phyloP scores from a whole-genome alignment of 2,888 invertebrate genomes.

The Drosophila quinaria region DNA sequence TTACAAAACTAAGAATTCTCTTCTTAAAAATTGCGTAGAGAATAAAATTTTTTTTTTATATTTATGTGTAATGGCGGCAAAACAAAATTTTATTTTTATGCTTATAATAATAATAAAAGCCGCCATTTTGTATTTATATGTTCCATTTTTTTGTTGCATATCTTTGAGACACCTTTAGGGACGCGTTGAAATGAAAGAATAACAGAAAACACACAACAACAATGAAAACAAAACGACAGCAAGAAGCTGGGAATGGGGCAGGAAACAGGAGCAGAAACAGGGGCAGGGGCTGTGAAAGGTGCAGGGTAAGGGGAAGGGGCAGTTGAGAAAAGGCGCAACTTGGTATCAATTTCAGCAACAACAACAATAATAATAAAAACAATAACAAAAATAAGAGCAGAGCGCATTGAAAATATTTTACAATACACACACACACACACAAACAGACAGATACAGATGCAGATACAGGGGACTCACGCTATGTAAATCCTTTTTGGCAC shows the following conservation, averaged over 20 bases:
- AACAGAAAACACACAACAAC: conserved; percentile 62
- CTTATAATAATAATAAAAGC: not conserved
- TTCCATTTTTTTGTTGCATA: conserved; percentile 22
- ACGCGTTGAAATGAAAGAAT: conserved; percentile 81
- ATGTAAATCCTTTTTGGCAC: conserved; percentile 81
- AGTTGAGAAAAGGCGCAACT: conserved; percentile 54
- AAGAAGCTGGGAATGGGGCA: conserved; percentile 5
- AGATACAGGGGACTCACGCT: conserved; percentile 10
- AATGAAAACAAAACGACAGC: conserved; percentile 39
- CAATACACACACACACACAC: conserved; percentile 39
- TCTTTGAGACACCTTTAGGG: conserved; percentile 63
- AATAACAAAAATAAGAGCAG: conserved; percentile 51
- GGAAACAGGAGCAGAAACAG: conserved; percentile 2
- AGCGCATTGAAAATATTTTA: conserved; percentile 65
- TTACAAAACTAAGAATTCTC: not conserved
- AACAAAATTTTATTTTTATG: not conserved
- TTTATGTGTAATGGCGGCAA: not conserved
- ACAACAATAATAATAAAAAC: conserved; percentile 38
- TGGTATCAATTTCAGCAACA: conserved; percentile 68
- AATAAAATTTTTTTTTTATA: not conserved
- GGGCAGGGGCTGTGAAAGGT: not conserved
- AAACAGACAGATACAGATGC: conserved; percentile 10
- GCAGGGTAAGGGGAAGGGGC: not conserved
- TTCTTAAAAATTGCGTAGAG: not conserved
- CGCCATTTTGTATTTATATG: conserved; percentile 45